Conservation (phyloP, 2,797 vertebrate species). For the Tenualosa ilisha region DNA sequence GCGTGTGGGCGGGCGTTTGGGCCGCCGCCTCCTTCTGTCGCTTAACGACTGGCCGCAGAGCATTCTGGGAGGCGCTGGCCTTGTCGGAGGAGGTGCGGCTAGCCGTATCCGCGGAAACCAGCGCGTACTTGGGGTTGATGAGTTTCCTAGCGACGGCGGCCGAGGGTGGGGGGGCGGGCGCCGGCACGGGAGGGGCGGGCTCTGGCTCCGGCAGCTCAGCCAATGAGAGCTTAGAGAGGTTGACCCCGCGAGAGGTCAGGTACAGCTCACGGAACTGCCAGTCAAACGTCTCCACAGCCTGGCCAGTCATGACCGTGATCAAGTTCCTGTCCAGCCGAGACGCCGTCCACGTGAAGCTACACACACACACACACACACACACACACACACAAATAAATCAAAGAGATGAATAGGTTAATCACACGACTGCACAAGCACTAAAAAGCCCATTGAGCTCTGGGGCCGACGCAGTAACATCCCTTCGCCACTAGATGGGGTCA, state of each 20-base stretch:
- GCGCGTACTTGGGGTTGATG: slow-evolving; percentile 93
- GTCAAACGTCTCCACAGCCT: slow-evolving; percentile 93
- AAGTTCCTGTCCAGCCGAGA: slow-evolving; percentile 91
- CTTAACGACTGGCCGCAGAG: slow-evolving; percentile 45
- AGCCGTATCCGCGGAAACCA: slow-evolving; percentile 77
- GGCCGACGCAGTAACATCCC: not conserved
- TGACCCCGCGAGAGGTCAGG: slow-evolving; percentile 82
- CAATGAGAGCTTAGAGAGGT: slow-evolving; percentile 84
- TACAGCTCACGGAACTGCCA: slow-evolving; percentile 91
- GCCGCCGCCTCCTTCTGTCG: slow-evolving; percentile 51
- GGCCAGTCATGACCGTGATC: slow-evolving; percentile 90
- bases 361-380: too few species aligned
- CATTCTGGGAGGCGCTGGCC: slow-evolving; percentile 58
- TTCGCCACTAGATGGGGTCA: not conserved
- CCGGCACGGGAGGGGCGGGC: slow-evolving; percentile 65
- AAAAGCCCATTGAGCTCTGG: too few species aligned
- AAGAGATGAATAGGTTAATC: not conserved
- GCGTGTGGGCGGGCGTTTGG: slow-evolving; percentile 58
- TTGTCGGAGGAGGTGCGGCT: slow-evolving; percentile 81
- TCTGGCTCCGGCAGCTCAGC: slow-evolving; percentile 83
- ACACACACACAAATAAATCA: slow-evolving; percentile 41
- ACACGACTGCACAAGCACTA: too few species aligned
- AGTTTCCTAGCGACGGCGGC: slow-evolving; percentile 84
- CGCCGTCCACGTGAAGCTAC: slow-evolving; percentile 94
- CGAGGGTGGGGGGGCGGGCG: slow-evolving; percentile 68